These are phyloP conservation scores for Epirrhoe tristata DNA, from an alignment of 2,888 invertebrate species.

Conservation along the genomic window DNA sequence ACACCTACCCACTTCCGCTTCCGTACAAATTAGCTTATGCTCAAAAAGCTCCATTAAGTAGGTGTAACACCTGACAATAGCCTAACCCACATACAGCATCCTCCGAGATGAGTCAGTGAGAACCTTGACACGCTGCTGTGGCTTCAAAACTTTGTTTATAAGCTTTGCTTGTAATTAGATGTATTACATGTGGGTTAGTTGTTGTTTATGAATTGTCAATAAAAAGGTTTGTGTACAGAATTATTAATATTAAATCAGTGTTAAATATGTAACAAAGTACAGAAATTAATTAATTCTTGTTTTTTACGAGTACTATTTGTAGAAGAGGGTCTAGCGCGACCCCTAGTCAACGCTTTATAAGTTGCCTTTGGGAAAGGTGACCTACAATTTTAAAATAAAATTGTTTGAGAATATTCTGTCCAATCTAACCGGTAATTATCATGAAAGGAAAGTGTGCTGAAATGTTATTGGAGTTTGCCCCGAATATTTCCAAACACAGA, in stretches of 20 bases:
- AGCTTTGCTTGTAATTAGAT: conserved; percentile 16
- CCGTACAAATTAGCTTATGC: conserved; percentile 12
- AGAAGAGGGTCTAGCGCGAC: too few relatives aligned
- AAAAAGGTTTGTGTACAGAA: not conserved
- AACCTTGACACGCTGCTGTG: conserved; percentile 28
- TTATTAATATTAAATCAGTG: not conserved
- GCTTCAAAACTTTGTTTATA: conserved; percentile 14
- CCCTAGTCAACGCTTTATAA: too few relatives aligned
- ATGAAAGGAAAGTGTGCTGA: not conserved
- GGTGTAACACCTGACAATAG: conserved; percentile 33
- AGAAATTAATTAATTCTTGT: too few relatives aligned
- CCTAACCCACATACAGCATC: conserved; percentile 24
- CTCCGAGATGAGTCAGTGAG: conserved; percentile 20
- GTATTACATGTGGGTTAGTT: not conserved
- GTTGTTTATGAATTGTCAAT: not conserved
- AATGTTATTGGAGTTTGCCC: not conserved
- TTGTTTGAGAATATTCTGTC: too few relatives aligned
- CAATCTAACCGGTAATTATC: not conserved
- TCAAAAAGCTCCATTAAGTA: conserved; percentile 36
- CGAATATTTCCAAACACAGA: not conserved
- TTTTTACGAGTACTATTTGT: too few relatives aligned
- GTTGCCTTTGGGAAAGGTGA: too few relatives aligned
- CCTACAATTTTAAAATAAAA: too few relatives aligned
- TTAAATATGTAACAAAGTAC: too few relatives aligned
- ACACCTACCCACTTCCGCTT: conserved; percentile 17